phyloP scores from a whole-genome alignment of 2,797 vertebrate species.

The Tokudaia muenninki region DNA sequence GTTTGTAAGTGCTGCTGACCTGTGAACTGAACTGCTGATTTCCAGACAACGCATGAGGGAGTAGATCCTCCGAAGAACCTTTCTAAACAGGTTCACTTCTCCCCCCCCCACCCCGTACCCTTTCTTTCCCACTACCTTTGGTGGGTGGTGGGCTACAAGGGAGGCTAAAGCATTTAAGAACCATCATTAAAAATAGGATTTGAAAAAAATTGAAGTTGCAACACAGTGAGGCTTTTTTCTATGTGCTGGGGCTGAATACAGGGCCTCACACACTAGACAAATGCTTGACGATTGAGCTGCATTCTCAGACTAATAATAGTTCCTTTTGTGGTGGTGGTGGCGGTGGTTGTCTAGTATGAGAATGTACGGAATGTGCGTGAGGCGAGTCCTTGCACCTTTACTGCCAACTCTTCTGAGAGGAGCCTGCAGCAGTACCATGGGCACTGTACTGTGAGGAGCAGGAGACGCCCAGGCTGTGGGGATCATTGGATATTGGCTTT shows the following conservation, averaged over 20 bases:
- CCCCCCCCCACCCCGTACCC: too few relatives aligned
- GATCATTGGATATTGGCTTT: background rate
- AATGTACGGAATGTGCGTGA: background rate
- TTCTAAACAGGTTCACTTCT: too few relatives aligned
- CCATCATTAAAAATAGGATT: too few relatives aligned
- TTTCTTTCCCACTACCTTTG: too few relatives aligned
- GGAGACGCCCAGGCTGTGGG: background rate
- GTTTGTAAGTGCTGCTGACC: too few relatives aligned
- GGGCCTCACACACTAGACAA: background rate
- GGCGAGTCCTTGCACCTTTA: background rate
- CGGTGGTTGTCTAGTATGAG: background rate
- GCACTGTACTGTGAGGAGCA: background rate
- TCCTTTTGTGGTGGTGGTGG: background rate
- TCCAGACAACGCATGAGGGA: too few relatives aligned
- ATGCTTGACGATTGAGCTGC: background rate
- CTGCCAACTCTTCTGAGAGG: background rate
- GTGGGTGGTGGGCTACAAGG: too few relatives aligned
- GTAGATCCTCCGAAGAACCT: too few relatives aligned
- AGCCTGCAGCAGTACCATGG: background rate
- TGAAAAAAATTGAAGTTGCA: too few relatives aligned
- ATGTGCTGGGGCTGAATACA: background rate
- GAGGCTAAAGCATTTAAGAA: too few relatives aligned
- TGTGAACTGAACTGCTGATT: too few relatives aligned
- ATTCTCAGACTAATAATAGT: background rate
- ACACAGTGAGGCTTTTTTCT: background rate